phyloP scores from a whole-genome alignment of 2,113 vertebrate species.

The Lagenorhynchus albirostris region DNA sequence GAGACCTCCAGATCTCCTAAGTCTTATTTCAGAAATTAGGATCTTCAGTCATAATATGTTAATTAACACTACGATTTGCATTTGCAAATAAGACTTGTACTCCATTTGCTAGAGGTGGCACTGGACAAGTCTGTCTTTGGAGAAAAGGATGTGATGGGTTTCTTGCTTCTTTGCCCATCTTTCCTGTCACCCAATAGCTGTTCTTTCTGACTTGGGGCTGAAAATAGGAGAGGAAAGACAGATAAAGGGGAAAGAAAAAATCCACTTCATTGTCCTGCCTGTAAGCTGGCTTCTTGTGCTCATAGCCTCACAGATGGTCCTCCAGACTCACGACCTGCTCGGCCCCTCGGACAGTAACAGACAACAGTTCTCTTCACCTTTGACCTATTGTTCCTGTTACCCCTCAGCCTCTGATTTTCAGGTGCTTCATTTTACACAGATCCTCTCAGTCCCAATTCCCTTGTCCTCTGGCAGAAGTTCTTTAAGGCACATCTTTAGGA shows the following conservation, averaged over 20 bases:
- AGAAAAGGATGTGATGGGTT: not conserved
- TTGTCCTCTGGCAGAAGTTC: not conserved
- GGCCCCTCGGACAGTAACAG: not conserved
- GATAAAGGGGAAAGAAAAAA: not conserved
- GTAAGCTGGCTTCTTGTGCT: too few relatives aligned
- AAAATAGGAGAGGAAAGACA: not conserved
- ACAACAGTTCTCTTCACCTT: not conserved
- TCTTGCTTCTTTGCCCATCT: not conserved
- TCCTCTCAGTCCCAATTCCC: not conserved
- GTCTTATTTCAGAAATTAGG: not conserved
- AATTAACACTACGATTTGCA: not conserved
- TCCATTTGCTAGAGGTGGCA: not conserved
- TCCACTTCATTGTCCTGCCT: too few relatives aligned
- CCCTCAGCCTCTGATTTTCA: not conserved
- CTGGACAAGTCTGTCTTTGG: not conserved
- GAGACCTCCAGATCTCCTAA: not conserved
- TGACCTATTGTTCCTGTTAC: not conserved
- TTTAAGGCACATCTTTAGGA: not conserved
- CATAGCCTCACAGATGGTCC: not conserved
- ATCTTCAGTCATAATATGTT: not conserved
- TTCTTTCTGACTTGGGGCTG: not conserved
- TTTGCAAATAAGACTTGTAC: not conserved
- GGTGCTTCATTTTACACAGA: not conserved
- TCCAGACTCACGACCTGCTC: not conserved
- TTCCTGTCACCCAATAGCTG: not conserved